Percentiles rank a stretch among this genome's conserved stretches.
Evolutionary conservation across 2,113 vertebrate genomes (phyloP).

Genomic region (Vombatus ursinus): DNA sequence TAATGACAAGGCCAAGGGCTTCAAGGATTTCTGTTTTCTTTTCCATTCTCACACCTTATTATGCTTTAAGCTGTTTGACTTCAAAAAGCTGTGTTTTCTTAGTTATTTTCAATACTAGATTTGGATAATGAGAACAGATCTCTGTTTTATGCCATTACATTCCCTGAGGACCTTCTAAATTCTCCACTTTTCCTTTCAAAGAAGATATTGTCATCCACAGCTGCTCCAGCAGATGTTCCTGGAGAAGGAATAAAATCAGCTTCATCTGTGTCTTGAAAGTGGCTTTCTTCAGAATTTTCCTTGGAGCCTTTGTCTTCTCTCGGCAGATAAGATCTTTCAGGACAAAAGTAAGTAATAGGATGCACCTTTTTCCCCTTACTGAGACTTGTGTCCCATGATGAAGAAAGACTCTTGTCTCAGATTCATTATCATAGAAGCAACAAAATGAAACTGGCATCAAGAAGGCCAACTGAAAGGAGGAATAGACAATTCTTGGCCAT

Average conservation of each 20-base stretch:
- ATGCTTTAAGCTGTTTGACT: slow-evolving; percentile 46
- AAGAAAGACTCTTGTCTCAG: neutral
- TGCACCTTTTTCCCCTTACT: neutral
- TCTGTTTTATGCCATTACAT: slow-evolving; percentile 28
- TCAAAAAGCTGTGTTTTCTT: slow-evolving; percentile 69
- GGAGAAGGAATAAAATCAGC: slow-evolving; percentile 70
- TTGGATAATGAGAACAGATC: slow-evolving; percentile 48
- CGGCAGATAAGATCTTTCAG: slow-evolving; percentile 52
- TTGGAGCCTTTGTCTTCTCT: neutral
- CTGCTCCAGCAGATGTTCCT: slow-evolving; percentile 75
- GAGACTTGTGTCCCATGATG: neutral
- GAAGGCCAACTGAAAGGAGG: neutral
- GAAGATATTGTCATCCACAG: slow-evolving; percentile 72
- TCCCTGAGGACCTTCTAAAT: slow-evolving; percentile 51
- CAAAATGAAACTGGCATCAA: neutral
- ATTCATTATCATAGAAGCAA: neutral
- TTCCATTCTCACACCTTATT: slow-evolving; percentile 23
- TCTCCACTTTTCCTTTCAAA: slow-evolving; percentile 56
- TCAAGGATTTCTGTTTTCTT: neutral
- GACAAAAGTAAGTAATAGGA: neutral
- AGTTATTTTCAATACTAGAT: slow-evolving; percentile 50
- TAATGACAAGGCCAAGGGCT: neutral
- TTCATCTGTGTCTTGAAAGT: slow-evolving; percentile 27
- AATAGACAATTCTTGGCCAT: neutral
- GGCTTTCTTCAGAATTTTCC: slow-evolving; percentile 32